Base-by-base conservation (phyloP, 2,113 vertebrate species). In the Perccottus glenii region DNA sequence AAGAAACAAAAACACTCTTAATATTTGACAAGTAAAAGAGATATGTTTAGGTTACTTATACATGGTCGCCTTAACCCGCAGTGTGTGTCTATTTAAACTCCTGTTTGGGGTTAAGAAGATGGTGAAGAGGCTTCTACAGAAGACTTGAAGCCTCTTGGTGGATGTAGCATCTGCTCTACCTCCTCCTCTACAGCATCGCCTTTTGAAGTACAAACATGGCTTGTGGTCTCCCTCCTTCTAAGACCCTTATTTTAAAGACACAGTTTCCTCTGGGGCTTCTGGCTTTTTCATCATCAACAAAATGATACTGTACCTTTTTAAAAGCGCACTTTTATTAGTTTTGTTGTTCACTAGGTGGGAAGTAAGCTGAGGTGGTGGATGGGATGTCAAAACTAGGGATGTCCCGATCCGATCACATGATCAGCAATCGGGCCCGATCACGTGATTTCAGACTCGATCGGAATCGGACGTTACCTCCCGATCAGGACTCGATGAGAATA, bases 171-270 rank as follows among this genome's bases (percentile, higher is more conserved):
- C 51, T 52, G 57, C 11, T 42, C 32, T 47, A 36, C 12, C n/a
- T 9, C 43, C 32, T 56, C 38, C 49, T 56, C 45, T 15, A 15
- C 50, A 47, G 5, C 52, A 43, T 75, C 44, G 36, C 44, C 65
- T 70, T 64, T 57, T 70, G 33, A 77, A 64, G 63, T 79, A 56
- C 14, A 55, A 55, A 36, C 12, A 27, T 48, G 36, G 27, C 38
- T 52, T 9, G 15, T 11, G 9, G 11, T 43, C 33, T 1, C 48
- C 6, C 19, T 5, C 61, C 51, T 9, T 70, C 53, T 52, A 52
- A 70, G 53, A 57, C 32, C 11, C 11, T 53, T 4, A 35, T n/a
- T 58, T 60, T 48, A 7, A 67, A 32, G 11, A 15, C 44, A 45
- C 42, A 43, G 27, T 32, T 40, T 33, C 51, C 15, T 12, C 51